These are phyloP conservation scores for Drosophila burlai DNA, from an alignment of 1,140 invertebrate species.

Conservation along the genomic window DNA sequence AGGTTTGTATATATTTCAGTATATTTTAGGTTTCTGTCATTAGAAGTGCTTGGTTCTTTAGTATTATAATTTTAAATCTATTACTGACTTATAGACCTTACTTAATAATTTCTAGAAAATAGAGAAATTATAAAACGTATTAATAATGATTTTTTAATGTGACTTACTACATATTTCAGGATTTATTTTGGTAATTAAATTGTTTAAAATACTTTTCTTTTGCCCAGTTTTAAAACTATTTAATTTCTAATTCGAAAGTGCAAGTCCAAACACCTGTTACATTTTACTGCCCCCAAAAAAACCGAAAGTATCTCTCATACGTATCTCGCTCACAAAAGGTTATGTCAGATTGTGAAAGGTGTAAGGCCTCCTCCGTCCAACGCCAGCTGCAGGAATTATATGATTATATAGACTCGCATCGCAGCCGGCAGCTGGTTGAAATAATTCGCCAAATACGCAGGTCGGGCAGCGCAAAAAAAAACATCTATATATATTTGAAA, in stretches of 20 bases:
- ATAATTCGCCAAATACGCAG: slow-evolving; percentile 55
- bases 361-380: slow-evolving; percentile 44
- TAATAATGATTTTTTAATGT: not conserved
- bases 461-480: slow-evolving; percentile 13
- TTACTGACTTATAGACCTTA: not conserved
- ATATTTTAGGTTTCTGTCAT: no score
- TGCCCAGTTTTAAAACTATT: not conserved
- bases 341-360: slow-evolving; percentile 63
- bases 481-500: slow-evolving; percentile 70
- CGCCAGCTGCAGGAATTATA: slow-evolving; percentile 56
- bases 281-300: slow-evolving; percentile 14
- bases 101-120: not conserved
- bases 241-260: not conserved
- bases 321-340: slow-evolving; percentile 16
- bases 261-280: slow-evolving; percentile 3
- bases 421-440: slow-evolving; percentile 30
- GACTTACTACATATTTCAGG: no score
- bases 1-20: no score
- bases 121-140: no score
- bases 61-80: not conserved
- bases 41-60: not conserved
- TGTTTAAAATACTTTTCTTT: no score
- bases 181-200: not conserved
- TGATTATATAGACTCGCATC: slow-evolving; percentile 36
- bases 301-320: slow-evolving; percentile 15